Evolutionary conservation across 2,113 vertebrate genomes (phyloP), one percentile per base, ranked within the genome.

Genomic region (Lonchura striata): DNA sequence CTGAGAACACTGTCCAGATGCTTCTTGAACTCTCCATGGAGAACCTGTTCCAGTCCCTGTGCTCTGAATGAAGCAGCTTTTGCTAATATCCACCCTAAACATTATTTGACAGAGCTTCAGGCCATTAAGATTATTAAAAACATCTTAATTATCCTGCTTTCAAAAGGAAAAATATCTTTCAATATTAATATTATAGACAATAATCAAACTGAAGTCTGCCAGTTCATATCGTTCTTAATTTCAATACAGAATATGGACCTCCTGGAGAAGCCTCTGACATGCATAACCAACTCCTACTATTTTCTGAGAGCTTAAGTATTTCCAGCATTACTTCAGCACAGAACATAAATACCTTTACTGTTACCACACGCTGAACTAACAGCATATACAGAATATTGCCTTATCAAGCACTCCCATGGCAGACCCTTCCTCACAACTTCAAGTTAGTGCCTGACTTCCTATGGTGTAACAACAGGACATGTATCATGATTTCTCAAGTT

Each of bases 381-480:
- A 63, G 18, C 13, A 56, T 2, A 74, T 4, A 69, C 15, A 75
- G 28, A 76, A 56, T 15, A 52, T 3, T 20, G 11, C 25, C 25
- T 61, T 21, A 84, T 11, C 64, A 57, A 65, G 3, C 15, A 35
- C 49, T 28, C 31, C 1, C 53, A 35, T 0, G 2, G 53, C 41
- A 71, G 37, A 20, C 4, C 22, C 11, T 33, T n/a, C 20, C n/a
- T 76, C 31, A 61, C 20, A 61, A 31, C 24, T 35, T 53, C 53
- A 47, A 33, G 9, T 23, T 49, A 42, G 5, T 10, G 13, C 15
- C 60, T 0, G 7, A 35, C 44, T 52, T 41, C n/a, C 46, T 15
- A 3, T 1, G 9, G 49, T 1, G 0, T 21, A 60, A 39, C 5
- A 50, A 63, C 11, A 57, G 23, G 30, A 33, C 21, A 44, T 1